These are phyloP conservation scores for Enoplosus armatus DNA, from an alignment of 2,797 vertebrate genomes.

Conservation along the genomic window DNA sequence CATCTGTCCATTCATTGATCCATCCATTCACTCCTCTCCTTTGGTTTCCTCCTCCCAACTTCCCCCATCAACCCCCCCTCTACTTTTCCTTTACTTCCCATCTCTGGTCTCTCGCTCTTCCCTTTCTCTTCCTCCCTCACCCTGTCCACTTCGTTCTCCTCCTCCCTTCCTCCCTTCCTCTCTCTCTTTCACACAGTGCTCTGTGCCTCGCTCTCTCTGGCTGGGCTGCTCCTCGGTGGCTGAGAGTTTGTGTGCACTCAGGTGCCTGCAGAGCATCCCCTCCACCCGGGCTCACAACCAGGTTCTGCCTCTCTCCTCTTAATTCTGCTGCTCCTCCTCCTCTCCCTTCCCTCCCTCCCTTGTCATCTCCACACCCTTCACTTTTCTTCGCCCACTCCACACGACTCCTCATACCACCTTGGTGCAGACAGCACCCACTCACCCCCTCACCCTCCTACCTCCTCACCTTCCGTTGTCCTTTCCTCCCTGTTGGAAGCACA, in stretches of 20 bases:
- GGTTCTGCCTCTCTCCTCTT: constrained; percentile 94
- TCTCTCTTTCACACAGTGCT: constrained; percentile 99
- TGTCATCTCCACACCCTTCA: constrained; percentile 70
- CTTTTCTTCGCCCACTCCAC: constrained; percentile 69
- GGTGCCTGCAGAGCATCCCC: constrained; percentile 99
- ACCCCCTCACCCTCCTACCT: constrained; percentile 61
- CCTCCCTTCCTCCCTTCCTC: constrained; percentile 90
- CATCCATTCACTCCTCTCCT: constrained; percentile 54
- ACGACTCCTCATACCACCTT: constrained; percentile 66
- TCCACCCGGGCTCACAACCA: constrained; percentile 97
- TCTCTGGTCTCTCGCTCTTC: constrained; percentile 70
- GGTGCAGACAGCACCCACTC: constrained; percentile 56
- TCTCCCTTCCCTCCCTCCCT: constrained; percentile 65
- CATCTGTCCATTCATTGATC: constrained; percentile 63
- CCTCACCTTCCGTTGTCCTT: constrained; percentile 73
- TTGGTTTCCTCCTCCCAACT: constrained; percentile 59
- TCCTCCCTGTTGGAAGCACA: constrained; percentile 67
- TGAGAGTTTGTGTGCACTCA: constrained; percentile 99
- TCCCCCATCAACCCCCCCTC: constrained; percentile 50
- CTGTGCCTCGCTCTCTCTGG: constrained; percentile 99
- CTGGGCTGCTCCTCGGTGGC: constrained; percentile 99
- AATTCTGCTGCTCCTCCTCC: constrained; percentile 87
- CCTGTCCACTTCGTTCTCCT: constrained; percentile 80
- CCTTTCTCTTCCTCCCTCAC: constrained; percentile 71
- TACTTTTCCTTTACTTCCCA: constrained; percentile 70